A percentile compares a stretch with the other conserved stretches of the same genome.
Evolutionary conservation across 2,113 vertebrate genomes (phyloP).

Genomic region (Macaca mulatta): DNA sequence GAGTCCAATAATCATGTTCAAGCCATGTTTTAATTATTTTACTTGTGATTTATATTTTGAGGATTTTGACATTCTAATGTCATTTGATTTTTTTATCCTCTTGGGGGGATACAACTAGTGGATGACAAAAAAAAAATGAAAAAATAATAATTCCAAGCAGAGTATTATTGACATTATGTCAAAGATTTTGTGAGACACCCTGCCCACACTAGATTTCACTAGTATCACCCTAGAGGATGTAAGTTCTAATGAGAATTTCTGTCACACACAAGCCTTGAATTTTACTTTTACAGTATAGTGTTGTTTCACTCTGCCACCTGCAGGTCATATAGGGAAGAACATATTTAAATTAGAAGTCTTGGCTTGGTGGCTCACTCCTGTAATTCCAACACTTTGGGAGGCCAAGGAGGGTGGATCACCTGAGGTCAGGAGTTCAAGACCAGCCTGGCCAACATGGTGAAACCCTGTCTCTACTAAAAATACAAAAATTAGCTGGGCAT

Average conservation of each 20-base stretch:
- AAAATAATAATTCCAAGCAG: not conserved
- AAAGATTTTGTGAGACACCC: not conserved
- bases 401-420: too few relatives aligned
- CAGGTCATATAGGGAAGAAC: not conserved
- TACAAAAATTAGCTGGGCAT: too few relatives aligned
- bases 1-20: not conserved
- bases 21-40: not conserved
- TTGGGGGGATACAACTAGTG: not conserved
- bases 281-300: not conserved
- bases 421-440: too few relatives aligned
- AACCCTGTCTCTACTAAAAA: too few relatives aligned
- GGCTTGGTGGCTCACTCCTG: too few relatives aligned
- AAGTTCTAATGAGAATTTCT: not conserved
- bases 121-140: not conserved
- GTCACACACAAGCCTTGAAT: too few relatives aligned
- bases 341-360: not conserved
- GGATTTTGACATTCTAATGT: not conserved
- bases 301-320: constrained; percentile 57
- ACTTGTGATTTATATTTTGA: not conserved
- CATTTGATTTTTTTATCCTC: not conserved
- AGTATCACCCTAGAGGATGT: not conserved
- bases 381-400: too few relatives aligned
- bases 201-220: not conserved
- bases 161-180: not conserved
- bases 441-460: too few relatives aligned